Percentiles rank a stretch among this genome's conserved stretches.
These are phyloP conservation scores for Megastigmus dorsalis DNA, from an alignment of 2,888 invertebrate species.

Conservation along the genomic window DNA sequence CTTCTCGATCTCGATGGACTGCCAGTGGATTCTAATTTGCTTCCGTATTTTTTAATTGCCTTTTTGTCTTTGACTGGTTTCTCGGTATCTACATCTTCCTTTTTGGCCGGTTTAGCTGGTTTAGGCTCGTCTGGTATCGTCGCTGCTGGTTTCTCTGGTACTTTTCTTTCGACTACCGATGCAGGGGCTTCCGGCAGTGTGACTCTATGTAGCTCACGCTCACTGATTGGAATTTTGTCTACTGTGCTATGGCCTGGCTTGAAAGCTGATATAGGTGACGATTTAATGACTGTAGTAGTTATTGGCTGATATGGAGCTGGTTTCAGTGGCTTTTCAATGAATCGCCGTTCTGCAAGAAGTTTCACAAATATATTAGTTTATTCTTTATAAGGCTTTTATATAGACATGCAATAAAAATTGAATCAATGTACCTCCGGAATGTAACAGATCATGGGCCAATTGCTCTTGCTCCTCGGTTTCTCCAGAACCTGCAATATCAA, in stretches of 20 bases:
- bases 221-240: slow-evolving; percentile 47
- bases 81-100: slow-evolving; percentile 19
- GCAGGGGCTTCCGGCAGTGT: slow-evolving; percentile 38
- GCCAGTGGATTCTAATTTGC: slow-evolving; percentile 83
- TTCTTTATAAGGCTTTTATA: no score
- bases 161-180: not conserved
- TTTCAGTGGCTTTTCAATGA: slow-evolving; percentile 89
- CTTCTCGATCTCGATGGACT: slow-evolving; percentile 91
- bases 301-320: slow-evolving; percentile 86
- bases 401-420: not conserved
- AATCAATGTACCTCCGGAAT: slow-evolving; percentile 81
- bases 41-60: slow-evolving; percentile 80
- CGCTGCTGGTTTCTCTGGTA: not conserved
- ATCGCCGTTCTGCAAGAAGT: slow-evolving; percentile 82
- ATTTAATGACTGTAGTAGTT: slow-evolving; percentile 65
- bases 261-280: slow-evolving; percentile 48
- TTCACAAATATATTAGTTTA: slow-evolving; percentile 5
- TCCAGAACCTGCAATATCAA: slow-evolving; percentile 78
- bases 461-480: slow-evolving; percentile 88
- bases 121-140: slow-evolving; percentile 14
- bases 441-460: slow-evolving; percentile 90
- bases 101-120: slow-evolving; percentile 9
- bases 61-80: slow-evolving; percentile 73
- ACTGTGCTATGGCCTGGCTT: slow-evolving; percentile 74
- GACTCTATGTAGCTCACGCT: slow-evolving; percentile 49